Conservation (phyloP, 2,113 vertebrate genomes). For the Psophia crepitans region DNA sequence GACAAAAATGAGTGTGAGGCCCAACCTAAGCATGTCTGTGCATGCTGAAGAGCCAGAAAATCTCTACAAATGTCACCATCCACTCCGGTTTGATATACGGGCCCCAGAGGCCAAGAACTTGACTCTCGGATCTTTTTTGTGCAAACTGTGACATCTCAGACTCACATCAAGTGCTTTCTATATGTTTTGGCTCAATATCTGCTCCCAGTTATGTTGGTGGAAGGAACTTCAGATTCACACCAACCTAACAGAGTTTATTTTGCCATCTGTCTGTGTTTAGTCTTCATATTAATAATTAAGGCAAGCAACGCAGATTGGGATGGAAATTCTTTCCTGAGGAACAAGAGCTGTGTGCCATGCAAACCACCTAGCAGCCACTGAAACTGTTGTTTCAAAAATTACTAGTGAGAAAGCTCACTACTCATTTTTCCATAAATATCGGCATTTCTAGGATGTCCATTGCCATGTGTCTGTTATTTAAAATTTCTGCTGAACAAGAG, state of each 20-base stretch:
- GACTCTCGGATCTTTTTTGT: background rate
- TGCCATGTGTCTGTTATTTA: background rate
- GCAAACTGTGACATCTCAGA: constrained; percentile 37
- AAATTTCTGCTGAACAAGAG: background rate
- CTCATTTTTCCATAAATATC: background rate
- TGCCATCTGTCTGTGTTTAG: constrained; percentile 58
- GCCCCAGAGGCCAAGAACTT: constrained; percentile 18
- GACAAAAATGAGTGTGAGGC: constrained; percentile 29
- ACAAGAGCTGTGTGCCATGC: background rate
- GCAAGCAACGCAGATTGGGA: background rate
- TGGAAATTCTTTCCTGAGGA: constrained; percentile 15
- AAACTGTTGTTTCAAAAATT: background rate
- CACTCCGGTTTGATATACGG: background rate
- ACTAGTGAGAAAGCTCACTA: background rate
- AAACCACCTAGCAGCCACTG: background rate
- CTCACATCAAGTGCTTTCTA: constrained; percentile 25
- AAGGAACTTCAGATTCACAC: constrained; percentile 49
- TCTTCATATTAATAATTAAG: constrained; percentile 53
- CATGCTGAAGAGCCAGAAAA: constrained; percentile 43
- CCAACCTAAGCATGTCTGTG: constrained; percentile 32
- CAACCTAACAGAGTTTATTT: constrained; percentile 52
- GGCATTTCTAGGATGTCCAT: background rate
- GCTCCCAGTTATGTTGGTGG: constrained; percentile 6
- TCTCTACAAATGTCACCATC: constrained; percentile 39
- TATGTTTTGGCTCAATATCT: constrained; percentile 46